A percentile compares a stretch with the other conserved stretches of the same genome.
Evolutionary conservation across 2,797 vertebrate genomes (phyloP).

Genomic region (Momotus momota): DNA sequence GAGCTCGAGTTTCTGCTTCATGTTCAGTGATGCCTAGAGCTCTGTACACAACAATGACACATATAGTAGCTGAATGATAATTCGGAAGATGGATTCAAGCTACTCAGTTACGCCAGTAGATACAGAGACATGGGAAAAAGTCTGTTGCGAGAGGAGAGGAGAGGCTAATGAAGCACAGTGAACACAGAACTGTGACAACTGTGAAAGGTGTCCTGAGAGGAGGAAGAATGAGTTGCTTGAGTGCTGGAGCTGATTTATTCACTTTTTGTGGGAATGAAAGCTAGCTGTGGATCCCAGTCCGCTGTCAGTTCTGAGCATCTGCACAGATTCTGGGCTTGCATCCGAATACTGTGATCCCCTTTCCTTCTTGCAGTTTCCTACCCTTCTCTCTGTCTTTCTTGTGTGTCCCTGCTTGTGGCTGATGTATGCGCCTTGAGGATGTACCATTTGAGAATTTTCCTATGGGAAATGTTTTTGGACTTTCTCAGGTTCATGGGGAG

Average conservation of each 20-base stretch:
- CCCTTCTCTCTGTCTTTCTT: background rate
- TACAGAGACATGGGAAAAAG: background rate
- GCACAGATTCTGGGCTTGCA: background rate
- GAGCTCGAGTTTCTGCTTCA: constrained; percentile 9
- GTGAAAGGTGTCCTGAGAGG: background rate
- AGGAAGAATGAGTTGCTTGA: background rate
- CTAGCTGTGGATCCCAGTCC: background rate
- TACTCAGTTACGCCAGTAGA: background rate
- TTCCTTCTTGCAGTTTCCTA: background rate
- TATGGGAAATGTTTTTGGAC: background rate
- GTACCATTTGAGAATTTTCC: background rate
- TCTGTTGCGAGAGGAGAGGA: background rate
- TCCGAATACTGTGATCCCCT: background rate
- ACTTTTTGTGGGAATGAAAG: constrained; percentile 27
- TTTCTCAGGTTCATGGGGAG: background rate
- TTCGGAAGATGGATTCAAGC: background rate
- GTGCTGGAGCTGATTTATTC: constrained; percentile 18
- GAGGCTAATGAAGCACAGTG: background rate
- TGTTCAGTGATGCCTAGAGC: background rate
- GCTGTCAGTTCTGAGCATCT: background rate
- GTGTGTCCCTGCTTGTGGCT: background rate
- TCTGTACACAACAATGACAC: background rate
- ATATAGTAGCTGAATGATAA: background rate
- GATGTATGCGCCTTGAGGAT: background rate
- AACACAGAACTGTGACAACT: background rate